Evolutionary conservation across 2,888 invertebrate species (phyloP).

Genomic region (Eudemis profundana): DNA sequence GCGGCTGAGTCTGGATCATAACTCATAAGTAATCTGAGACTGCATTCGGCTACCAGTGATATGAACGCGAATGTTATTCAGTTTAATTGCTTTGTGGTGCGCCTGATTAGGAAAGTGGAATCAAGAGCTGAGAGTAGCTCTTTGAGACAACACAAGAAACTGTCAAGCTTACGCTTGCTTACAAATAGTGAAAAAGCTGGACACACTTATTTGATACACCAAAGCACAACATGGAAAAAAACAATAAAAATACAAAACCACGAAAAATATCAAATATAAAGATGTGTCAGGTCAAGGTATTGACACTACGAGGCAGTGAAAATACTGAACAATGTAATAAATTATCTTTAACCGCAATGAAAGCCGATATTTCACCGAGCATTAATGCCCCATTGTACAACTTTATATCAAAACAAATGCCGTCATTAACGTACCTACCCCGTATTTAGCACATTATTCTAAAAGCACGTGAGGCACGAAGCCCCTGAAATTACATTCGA

Average conservation of each 20-base stretch:
- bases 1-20: slow-evolving; percentile 71
- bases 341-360: slow-evolving; percentile 16
- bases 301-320: no score
- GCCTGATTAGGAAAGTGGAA: slow-evolving; percentile 21
- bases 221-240: no score
- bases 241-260: no score
- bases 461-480: slow-evolving; percentile 80
- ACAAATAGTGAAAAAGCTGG: no score
- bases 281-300: no score
- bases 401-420: slow-evolving; percentile 69
- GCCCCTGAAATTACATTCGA: slow-evolving; percentile 84
- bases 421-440: slow-evolving; percentile 68
- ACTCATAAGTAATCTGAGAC: slow-evolving; percentile 73
- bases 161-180: no score
- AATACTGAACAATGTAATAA: slow-evolving; percentile 9
- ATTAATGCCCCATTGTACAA: slow-evolving; percentile 48
- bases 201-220: no score
- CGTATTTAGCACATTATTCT: slow-evolving; percentile 80
- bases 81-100: slow-evolving; percentile 36
- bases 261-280: no score
- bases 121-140: background rate
- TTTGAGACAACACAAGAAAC: background rate
- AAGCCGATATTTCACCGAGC: slow-evolving; percentile 37
- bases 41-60: slow-evolving; percentile 73
- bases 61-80: slow-evolving; percentile 50